A percentile compares a stretch with the other conserved stretches of the same genome.
Conservation (phyloP, 1,140 invertebrate genomes). For the Sarcophaga peregrina region DNA sequence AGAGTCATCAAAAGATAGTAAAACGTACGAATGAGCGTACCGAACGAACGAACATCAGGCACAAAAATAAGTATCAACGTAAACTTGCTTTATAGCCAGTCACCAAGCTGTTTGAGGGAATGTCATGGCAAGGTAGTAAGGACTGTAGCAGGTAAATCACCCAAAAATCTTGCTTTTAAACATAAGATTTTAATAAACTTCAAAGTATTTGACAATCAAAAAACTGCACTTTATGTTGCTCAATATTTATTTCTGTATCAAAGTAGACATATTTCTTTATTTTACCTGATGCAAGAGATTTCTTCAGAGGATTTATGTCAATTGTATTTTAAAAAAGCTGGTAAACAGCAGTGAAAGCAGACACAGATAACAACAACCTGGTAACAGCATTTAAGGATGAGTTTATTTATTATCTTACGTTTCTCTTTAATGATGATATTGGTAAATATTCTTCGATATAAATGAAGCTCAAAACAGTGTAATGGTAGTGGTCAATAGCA, state of each 20-base stretch:
- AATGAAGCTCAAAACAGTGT: no score
- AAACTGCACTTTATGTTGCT: conserved; percentile 1
- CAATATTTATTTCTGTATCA: background rate
- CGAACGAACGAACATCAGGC: background rate
- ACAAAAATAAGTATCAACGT: no score
- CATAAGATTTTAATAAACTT: conserved; percentile 25
- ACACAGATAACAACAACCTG: background rate
- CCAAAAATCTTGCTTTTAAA: background rate
- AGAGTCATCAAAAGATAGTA: conserved; percentile 25
- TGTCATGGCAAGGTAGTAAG: background rate
- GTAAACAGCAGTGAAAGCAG: background rate
- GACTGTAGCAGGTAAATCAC: background rate
- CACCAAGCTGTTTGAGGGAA: background rate
- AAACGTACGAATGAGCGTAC: background rate
- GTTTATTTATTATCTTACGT: background rate
- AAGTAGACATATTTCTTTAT: no score
- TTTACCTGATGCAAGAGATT: background rate
- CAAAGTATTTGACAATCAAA: conserved; percentile 19
- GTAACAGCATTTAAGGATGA: background rate
- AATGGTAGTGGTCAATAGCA: background rate
- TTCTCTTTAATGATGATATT: background rate
- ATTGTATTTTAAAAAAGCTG: background rate
- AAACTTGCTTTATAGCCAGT: background rate
- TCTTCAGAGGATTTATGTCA: conserved; percentile 24
- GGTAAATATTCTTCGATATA: background rate